These are phyloP conservation scores for Geotria australis DNA, from an alignment of 2,797 vertebrate species.

Conservation along the genomic window DNA sequence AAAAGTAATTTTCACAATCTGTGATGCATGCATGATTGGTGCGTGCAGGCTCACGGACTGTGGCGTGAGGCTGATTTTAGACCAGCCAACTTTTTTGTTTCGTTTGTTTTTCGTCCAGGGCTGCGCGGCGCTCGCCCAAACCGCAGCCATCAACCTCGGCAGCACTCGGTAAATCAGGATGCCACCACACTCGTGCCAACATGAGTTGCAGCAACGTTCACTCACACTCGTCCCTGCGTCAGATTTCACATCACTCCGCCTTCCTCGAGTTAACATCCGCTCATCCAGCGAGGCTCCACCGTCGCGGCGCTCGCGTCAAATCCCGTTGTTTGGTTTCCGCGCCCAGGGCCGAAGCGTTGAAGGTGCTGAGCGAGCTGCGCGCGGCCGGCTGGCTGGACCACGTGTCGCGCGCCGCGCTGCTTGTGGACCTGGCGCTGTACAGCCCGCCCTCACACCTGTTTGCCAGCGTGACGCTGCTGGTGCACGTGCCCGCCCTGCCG, in stretches of 20 bases:
- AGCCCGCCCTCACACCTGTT: constrained; percentile 17
- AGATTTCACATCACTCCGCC: background rate
- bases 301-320: too few relatives aligned
- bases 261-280: background rate
- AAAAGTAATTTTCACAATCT: too few relatives aligned
- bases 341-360: constrained; percentile 9
- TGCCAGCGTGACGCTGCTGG: constrained; percentile 12
- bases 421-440: constrained; percentile 19
- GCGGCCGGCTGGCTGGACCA: constrained; percentile 9
- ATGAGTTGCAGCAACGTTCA: too few relatives aligned
- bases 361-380: constrained; percentile 8
- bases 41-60: too few relatives aligned
- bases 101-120: too few relatives aligned
- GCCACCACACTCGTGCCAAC: too few relatives aligned
- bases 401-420: constrained; percentile 7
- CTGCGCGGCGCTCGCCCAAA: too few relatives aligned
- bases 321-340: background rate
- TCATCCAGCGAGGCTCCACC: too few relatives aligned
- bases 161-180: constrained; percentile 13
- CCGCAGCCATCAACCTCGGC: constrained; percentile 8
- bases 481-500: constrained; percentile 5
- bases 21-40: too few relatives aligned
- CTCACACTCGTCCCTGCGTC: background rate
- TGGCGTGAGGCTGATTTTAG: too few relatives aligned
- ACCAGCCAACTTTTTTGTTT: too few relatives aligned